Evolutionary conservation across 37 sponge, comb jelly and placozoan genomes (phyloP), one percentile per base, ranked within the genome.

Genomic region (Ianthella basta): DNA sequence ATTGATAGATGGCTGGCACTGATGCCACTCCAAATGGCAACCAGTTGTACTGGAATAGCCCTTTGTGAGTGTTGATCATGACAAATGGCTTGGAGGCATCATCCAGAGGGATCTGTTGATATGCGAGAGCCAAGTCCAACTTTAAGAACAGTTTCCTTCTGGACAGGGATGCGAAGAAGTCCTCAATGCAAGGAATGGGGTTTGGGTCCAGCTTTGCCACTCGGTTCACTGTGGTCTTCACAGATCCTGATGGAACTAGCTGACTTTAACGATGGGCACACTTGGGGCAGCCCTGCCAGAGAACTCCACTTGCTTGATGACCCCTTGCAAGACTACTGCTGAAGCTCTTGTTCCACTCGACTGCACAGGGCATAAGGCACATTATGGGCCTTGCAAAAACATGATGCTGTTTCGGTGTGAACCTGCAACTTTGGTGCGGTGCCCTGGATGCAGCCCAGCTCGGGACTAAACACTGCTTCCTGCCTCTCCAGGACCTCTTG

Each of bases 201-300:
- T 79, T 39, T 4, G 6, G 13, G 12, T n/a, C 41, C 19, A 50
- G 33, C 13, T 79, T 50, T 1, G 53, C 6, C 4, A 50, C 80
- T 39, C 10, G 39, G 12, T 79, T 79, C 1, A 79, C 14, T 6
- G 80, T 79, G 83, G 50, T 84, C 85, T 55, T 81, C 89, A 84
- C 89, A 89, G 34, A 89, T 79, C 13, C 89, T 36, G 55, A 84
- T 54, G 16, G 30, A 39, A 5, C 23, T 72, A 0, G 37, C 84
- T 80, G 20, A n/a, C 30, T 1, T 89, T 89, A 59, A 74, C 20
- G 0, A 89, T 74, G 33, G 85, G 39, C 15, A 89, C 85, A 34
- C 84, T 67, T 29, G 85, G 89, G 23, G 89, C 67, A 8, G 85
- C 83, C 85, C 89, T 84, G 25, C 69, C 80, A n/a, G 85, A 56